These are phyloP conservation scores for Percopsis omiscomaycus DNA, from an alignment of 2,797 vertebrate species.

Conservation along the genomic window DNA sequence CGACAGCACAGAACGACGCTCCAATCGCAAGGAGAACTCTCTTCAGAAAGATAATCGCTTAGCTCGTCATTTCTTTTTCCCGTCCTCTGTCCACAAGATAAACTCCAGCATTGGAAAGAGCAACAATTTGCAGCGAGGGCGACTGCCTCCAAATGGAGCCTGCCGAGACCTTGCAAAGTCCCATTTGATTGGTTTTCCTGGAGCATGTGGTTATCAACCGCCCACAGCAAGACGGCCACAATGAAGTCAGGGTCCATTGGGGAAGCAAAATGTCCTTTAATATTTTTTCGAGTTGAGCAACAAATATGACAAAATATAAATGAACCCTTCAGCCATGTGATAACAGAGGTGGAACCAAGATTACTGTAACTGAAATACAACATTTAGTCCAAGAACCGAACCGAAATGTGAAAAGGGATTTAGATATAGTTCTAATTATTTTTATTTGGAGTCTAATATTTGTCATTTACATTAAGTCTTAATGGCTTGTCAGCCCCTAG, in stretches of 20 bases:
- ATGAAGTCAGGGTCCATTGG: slow-evolving; percentile 8
- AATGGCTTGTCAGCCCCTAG: slow-evolving; percentile 23
- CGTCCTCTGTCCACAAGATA: slow-evolving; percentile 51
- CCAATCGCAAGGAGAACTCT: slow-evolving; percentile 45
- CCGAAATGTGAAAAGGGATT: not conserved
- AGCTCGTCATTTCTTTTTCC: slow-evolving; percentile 61
- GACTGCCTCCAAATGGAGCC: slow-evolving; percentile 35
- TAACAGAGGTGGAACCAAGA: slow-evolving; percentile 36
- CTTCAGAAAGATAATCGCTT: slow-evolving; percentile 66
- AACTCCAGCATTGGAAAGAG: slow-evolving; percentile 58
- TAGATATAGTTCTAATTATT: not conserved
- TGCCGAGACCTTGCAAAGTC: slow-evolving; percentile 59
- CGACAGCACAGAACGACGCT: slow-evolving; percentile 62
- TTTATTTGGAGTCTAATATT: slow-evolving; percentile 23
- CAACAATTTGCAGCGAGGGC: slow-evolving; percentile 64
- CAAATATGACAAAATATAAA: slow-evolving; percentile 50
- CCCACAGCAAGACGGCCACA: slow-evolving; percentile 43
- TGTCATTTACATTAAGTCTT: slow-evolving; percentile 11
- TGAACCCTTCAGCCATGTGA: slow-evolving; percentile 45
- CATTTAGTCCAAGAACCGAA: not conserved
- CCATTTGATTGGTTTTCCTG: slow-evolving; percentile 40
- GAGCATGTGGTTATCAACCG: slow-evolving; percentile 52
- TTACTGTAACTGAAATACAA: slow-evolving; percentile 47
- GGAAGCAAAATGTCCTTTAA: slow-evolving; percentile 25
- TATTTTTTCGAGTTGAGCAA: slow-evolving; percentile 44